phyloP scores from a whole-genome alignment of 2,797 vertebrate species.

The Emydoidea blandingii region DNA sequence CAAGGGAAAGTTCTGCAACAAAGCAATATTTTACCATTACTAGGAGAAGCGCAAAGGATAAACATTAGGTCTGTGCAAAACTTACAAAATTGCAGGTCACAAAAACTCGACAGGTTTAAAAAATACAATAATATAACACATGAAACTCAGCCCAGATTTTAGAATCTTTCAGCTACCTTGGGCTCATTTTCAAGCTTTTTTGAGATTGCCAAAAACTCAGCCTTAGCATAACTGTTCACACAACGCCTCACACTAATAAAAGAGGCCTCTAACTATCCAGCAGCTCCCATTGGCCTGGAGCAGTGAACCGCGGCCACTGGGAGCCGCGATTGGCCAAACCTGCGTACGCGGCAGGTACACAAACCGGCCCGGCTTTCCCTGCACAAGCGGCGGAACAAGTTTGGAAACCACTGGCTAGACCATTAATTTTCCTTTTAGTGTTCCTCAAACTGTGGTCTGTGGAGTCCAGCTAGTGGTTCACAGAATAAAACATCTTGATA shows the following conservation, averaged over 20 bases:
- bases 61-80: neutral
- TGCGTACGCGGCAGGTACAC: no score
- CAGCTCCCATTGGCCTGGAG: no score
- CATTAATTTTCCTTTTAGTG: neutral
- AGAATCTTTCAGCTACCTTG: rapidly evolving
- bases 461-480: neutral
- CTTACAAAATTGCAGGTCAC: neutral
- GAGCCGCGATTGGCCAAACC: no score
- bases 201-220: neutral
- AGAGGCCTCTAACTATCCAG: no score
- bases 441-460: neutral
- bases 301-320: no score
- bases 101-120: neutral
- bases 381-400: no score
- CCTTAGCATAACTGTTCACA: no score
- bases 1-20: neutral
- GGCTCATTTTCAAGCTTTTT: neutral
- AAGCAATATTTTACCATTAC: neutral
- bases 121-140: neutral
- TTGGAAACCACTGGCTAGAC: neutral
- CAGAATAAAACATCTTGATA: neutral
- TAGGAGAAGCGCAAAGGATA: neutral
- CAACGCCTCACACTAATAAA: no score
- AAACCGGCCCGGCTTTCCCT: no score
- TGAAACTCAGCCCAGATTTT: neutral